Evolutionary conservation across 2,888 invertebrate genomes (phyloP), one percentile per base, ranked within the genome.

Genomic region (Cantharis lateralis): DNA sequence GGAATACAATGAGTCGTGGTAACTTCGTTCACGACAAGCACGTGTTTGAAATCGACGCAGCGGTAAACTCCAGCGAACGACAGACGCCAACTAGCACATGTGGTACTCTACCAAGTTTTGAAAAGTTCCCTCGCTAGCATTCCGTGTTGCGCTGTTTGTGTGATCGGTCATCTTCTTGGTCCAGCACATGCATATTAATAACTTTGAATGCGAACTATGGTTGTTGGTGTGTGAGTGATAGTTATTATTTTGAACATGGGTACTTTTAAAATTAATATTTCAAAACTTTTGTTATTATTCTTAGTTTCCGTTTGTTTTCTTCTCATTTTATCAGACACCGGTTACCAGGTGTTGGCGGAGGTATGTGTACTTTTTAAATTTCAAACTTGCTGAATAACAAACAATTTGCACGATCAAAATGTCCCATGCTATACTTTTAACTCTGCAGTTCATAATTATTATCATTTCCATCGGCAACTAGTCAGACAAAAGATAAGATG

Each of bases 331-430:
- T 72, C 79, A 71, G 77, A 80, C 77, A 76, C 74, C 71, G 76
- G 71, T 71, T 78, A 79, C 81, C 82, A 80, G 75, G 83, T 82
- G 79, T 81, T 79, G 69, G 83, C 83, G 70, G 81, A 82, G 80
- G 79, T 80, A 71, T 48, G 48, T 28, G 74, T 77, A 78, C 74
- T 75, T 78, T 78, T 66, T 16, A 66, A 66, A 66, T 66, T 66
- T 66, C 64, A 66, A 66, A 66, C 13, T n/a, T 66, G 64, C 48
- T 66, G 13, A 66, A 66, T 24, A 66, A 66, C 64, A 63, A 18
- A 10, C 13, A 62, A 15, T 16, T 20, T n/a, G 24, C 7, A 64
- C 20, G 0, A 64, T 64, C n/a, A n/a, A 48, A 13, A 48, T 48
- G 7, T n/a, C 48, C 48, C 48, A 48, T 48, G 4, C 32, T n/a